These are phyloP conservation scores for Phasianus colchicus DNA, from an alignment of 2,113 vertebrate species.

Conservation along the genomic window DNA sequence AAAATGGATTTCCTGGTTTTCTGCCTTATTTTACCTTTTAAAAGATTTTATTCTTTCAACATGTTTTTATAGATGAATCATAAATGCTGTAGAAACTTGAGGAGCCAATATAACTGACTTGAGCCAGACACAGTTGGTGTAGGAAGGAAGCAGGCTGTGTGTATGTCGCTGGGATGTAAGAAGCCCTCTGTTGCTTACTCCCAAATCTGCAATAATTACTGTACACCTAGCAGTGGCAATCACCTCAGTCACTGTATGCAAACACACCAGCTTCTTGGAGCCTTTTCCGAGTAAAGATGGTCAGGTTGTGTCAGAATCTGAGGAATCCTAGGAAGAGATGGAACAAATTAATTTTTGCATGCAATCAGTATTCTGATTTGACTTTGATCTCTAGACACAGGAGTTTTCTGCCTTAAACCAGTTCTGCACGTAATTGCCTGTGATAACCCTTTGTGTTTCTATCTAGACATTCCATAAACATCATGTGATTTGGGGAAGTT, in stretches of 20 bases:
- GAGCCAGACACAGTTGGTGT: not conserved
- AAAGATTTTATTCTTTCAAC: not conserved
- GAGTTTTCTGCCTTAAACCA: constrained; percentile 39
- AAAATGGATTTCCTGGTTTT: not conserved
- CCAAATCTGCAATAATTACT: constrained; percentile 15
- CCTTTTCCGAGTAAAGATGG: constrained; percentile 22
- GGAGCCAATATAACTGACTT: not conserved
- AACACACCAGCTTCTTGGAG: not conserved
- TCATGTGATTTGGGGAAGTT: constrained; percentile 2
- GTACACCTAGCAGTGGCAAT: not conserved
- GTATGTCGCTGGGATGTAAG: not conserved
- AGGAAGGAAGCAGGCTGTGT: not conserved
- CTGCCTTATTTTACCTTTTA: not conserved
- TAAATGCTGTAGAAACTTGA: not conserved
- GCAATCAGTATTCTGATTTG: constrained; percentile 47
- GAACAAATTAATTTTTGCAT: constrained; percentile 53
- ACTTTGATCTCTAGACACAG: constrained; percentile 42
- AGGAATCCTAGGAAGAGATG: constrained; percentile 25
- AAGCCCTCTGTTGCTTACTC: not conserved
- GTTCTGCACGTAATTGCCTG: constrained; percentile 28
- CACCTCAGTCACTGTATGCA: constrained; percentile 3
- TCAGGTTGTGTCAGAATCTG: constrained; percentile 35
- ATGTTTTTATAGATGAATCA: not conserved
- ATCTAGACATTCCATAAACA: constrained; percentile 18
- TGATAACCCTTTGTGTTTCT: constrained; percentile 38